Percentiles rank a stretch among this genome's conserved stretches.
phyloP scores from a whole-genome alignment of 2,797 vertebrate genomes.

The Cyprinella venusta region DNA sequence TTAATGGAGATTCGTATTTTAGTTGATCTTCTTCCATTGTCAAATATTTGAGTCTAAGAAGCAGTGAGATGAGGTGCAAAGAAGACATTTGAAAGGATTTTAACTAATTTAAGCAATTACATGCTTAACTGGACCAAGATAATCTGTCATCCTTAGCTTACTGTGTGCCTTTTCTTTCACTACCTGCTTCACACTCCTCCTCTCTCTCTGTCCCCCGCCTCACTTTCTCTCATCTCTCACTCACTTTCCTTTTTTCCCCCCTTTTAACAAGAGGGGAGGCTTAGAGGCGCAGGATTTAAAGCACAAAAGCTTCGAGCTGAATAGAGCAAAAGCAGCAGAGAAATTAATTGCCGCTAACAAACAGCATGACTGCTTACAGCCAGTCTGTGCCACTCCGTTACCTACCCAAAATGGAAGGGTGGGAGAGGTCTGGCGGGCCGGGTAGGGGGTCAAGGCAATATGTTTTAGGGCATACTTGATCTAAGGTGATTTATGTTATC shows the following conservation, averaged over 20 bases:
- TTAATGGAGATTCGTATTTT: conserved; percentile 88
- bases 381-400: conserved; percentile 95
- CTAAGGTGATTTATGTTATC: conserved; percentile 66
- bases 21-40: conserved; percentile 99
- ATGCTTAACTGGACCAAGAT: conserved; percentile 99
- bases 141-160: conserved; percentile 98
- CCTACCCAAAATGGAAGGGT: conserved; percentile 86
- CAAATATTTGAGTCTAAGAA: conserved; percentile 99
- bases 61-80: conserved; percentile 99
- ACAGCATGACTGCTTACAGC: conserved; percentile 99
- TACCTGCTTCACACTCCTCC: conserved; percentile 48
- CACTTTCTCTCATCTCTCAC: conserved; percentile 74
- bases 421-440: conserved; percentile 71
- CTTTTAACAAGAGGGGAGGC: conserved; percentile 92
- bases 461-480: conserved; percentile 66
- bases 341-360: conserved; percentile 99
- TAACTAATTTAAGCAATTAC: conserved; percentile 99
- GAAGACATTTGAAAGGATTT: conserved; percentile 99
- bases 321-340: conserved; percentile 97
- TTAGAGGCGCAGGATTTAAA: conserved; percentile 98
- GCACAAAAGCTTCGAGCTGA: conserved; percentile 95
- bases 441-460: conserved; percentile 65
- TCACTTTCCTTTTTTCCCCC: conserved; percentile 77
- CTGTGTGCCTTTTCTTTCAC: conserved; percentile 76
- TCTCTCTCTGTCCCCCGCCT: conserved; percentile 5